A percentile compares a stretch with the other conserved stretches of the same genome.
phyloP scores from a whole-genome alignment of 1,140 invertebrate genomes.

The Cyclina sinensis region DNA sequence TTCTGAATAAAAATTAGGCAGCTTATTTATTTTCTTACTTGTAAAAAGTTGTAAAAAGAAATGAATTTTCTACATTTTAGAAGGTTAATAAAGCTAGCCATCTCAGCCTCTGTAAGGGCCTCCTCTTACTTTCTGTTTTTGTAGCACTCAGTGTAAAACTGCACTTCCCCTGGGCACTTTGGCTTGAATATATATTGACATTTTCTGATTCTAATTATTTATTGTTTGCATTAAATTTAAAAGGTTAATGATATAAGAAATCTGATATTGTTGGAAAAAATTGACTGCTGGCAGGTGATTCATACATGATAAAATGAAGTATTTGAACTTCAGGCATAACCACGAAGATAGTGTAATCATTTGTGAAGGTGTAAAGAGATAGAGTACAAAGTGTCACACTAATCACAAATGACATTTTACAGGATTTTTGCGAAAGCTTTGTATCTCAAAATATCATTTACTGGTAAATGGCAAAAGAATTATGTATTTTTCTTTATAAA shows the following conservation, averaged over 20 bases:
- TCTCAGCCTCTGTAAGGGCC: too few relatives aligned
- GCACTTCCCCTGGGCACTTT: slow-evolving; percentile 1
- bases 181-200: not conserved
- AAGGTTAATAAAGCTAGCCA: too few relatives aligned
- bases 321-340: not conserved
- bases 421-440: not conserved
- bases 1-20: too few relatives aligned
- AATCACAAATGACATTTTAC: slow-evolving; percentile 2
- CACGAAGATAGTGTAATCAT: not conserved
- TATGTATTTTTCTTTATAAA: not conserved
- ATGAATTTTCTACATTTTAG: too few relatives aligned
- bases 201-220: not conserved
- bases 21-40: too few relatives aligned
- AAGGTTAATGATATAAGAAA: slow-evolving; percentile 20
- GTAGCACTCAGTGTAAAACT: too few relatives aligned
- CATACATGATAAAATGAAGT: slow-evolving; percentile 3
- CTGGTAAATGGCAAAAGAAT: not conserved
- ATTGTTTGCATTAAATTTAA: slow-evolving; percentile 1
- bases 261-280: not conserved
- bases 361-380: not conserved
- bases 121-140: too few relatives aligned
- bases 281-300: slow-evolving; percentile 7
- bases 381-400: not conserved
- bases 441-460: not conserved
- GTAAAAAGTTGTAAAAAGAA: too few relatives aligned